Conservation (phyloP, 2,797 vertebrate genomes). For the Helicolenus hilgendorfi region DNA sequence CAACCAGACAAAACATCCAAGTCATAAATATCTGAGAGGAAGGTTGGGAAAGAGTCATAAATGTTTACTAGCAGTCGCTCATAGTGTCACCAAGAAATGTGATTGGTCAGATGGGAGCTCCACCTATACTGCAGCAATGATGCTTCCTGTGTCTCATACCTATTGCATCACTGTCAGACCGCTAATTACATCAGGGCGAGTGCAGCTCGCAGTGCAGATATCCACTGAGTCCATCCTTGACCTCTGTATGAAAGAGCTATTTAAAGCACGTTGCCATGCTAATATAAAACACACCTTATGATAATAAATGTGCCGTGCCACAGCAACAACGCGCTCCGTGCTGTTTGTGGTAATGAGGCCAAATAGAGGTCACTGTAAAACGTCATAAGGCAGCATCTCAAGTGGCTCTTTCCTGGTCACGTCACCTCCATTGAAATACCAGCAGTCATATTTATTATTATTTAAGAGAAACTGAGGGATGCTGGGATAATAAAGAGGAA, state of each 20-base stretch:
- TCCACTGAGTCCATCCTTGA: not conserved
- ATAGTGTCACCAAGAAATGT: not conserved
- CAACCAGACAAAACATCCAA: not conserved
- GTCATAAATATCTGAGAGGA: not conserved
- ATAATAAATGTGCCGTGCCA: not conserved
- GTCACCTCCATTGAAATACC: not conserved
- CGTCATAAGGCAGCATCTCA: not conserved
- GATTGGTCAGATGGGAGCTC: not conserved
- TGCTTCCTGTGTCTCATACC: not conserved
- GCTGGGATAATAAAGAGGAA: not conserved
- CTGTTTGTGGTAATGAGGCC: slow-evolving; percentile 17
- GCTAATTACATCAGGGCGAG: slow-evolving; percentile 5
- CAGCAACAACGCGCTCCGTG: not conserved
- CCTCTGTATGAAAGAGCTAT: not conserved
- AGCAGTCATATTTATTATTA: not conserved
- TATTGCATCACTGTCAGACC: not conserved
- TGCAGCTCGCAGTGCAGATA: not conserved
- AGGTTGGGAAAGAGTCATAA: not conserved
- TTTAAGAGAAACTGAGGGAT: not conserved
- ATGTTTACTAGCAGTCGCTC: not conserved
- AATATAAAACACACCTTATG: not conserved
- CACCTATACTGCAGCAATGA: slow-evolving; percentile 2
- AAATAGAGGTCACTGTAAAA: slow-evolving; percentile 7
- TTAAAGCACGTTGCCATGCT: not conserved
- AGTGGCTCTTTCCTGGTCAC: slow-evolving; percentile 14